phyloP scores from a whole-genome alignment of 2,888 invertebrate species.

The Pharmacophagus antenor region DNA sequence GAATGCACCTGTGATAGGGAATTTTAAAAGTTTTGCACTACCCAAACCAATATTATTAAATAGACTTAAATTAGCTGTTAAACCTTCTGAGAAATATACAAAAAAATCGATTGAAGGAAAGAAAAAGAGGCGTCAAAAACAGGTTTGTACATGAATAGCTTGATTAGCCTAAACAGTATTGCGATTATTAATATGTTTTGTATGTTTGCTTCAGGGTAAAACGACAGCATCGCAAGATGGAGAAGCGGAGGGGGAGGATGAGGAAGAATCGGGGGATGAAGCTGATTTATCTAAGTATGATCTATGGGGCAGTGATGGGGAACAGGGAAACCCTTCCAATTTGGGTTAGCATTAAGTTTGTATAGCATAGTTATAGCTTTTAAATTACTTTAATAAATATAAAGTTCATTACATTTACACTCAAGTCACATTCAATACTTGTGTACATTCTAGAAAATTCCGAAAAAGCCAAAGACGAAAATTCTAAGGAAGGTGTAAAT shows the following conservation, averaged over 20 bases:
- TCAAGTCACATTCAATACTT: background rate
- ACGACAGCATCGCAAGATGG: slow-evolving; percentile 58
- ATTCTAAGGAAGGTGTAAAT: slow-evolving; percentile 49
- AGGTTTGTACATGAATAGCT: slow-evolving; percentile 62
- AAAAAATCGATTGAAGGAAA: slow-evolving; percentile 50
- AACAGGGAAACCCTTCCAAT: slow-evolving; percentile 62
- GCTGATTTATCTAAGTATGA: slow-evolving; percentile 90
- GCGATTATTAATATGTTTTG: slow-evolving; percentile 11
- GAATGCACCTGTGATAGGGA: slow-evolving; percentile 67
- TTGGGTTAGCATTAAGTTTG: slow-evolving; percentile 45
- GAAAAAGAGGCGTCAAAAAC: slow-evolving; percentile 56
- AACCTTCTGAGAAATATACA: slow-evolving; percentile 54
- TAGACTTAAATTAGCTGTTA: slow-evolving; percentile 67
- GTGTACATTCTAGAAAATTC: slow-evolving; percentile 46
- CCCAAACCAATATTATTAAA: slow-evolving; percentile 75
- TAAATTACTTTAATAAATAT: no score
- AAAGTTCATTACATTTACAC: background rate
- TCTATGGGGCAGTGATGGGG: slow-evolving; percentile 86
- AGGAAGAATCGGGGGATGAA: slow-evolving; percentile 82
- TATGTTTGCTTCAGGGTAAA: slow-evolving; percentile 60
- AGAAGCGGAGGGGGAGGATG: slow-evolving; percentile 79
- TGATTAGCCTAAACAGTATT: slow-evolving; percentile 9
- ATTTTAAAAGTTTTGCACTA: slow-evolving; percentile 76
- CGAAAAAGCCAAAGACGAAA: slow-evolving; percentile 55
- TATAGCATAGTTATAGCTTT: slow-evolving; percentile 14